Base-by-base conservation (phyloP, 2,888 invertebrate species). In the Neelides folsomi region DNA sequence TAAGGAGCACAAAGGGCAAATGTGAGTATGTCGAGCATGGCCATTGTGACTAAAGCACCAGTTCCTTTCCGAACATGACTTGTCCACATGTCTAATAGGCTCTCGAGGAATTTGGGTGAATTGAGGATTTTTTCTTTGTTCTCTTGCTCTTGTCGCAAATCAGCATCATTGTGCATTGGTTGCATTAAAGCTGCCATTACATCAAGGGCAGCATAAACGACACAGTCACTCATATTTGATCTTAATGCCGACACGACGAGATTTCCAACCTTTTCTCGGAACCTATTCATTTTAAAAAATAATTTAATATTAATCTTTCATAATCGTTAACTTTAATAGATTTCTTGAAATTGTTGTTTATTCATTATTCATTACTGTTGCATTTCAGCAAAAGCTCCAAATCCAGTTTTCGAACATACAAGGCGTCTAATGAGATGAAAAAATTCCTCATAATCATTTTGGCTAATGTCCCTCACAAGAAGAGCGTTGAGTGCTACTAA, bases 1-100 rank as follows among this genome's bases (percentile, higher is more conserved):
- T 97, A 98, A 4, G 98, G 98, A 58, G 95, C 92, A 73, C 98
- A 99, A 40, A 98, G 77, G 3, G 94, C 86, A 74, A 95, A 98
- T 38, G 97, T 98, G 58, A 98, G 75, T 69, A 99, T 90, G 72
- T 98, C 98, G 69, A 98, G 75, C 94, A 99, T 94, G 59, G 94
- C 89, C 34, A 94, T 86, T 58, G 98, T 87, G 12, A 98, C 88
- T 46, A 98, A 73, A 43, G 97, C 95, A 3, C 97, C 97, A 50
- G 92, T 94, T 48, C 89, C 88, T 57, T 86, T 75, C 71, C 93
- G 92, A 70, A 95, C 89, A 73, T 97, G 94, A 47, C 77, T 79
- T 10, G 86, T 83, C 86, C 97, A 95, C 85, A 93, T 90, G 64
- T 88, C 85, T 20, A 99, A 77, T 57, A 98, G 74, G 58, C 84